A percentile compares a stretch with the other conserved stretches of the same genome.
These are phyloP conservation scores for Agelas oroides DNA, from an alignment of 37 sponge, comb jelly and placozoan species.

Conservation along the genomic window DNA sequence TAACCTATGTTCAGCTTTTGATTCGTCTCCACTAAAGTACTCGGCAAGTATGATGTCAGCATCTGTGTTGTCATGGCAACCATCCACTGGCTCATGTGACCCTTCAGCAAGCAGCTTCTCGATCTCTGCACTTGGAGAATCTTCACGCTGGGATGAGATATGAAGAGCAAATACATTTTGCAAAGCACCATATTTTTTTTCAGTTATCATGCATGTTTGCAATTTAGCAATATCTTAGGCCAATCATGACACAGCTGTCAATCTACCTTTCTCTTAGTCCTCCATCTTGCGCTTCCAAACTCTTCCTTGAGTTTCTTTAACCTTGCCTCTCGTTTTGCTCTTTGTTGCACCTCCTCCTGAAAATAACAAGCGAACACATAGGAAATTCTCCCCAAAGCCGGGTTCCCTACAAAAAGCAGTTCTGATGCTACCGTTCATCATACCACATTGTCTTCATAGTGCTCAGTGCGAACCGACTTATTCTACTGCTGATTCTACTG, in stretches of 20 bases:
- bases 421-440: no score
- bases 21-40: slow-evolving; percentile 79
- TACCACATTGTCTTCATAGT: no score
- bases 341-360: slow-evolving; percentile 55
- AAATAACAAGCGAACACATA: no score
- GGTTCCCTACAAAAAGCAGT: no score
- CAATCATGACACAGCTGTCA: no score
- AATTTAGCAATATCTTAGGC: no score
- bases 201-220: no score
- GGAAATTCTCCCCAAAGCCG: no score
- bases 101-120: background rate
- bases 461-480: no score
- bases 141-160: slow-evolving; percentile 37
- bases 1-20: background rate
- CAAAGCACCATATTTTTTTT: no score
- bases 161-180: no score
- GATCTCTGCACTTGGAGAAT: background rate
- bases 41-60: slow-evolving; percentile 74
- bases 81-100: background rate
- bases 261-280: slow-evolving; percentile 61
- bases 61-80: slow-evolving; percentile 18
- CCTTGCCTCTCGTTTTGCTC: slow-evolving; percentile 43
- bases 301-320: slow-evolving; percentile 63
- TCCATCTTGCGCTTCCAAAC: slow-evolving; percentile 33
- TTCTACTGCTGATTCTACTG: no score